phyloP scores from a whole-genome alignment of 2,113 vertebrate species.

The Dryoscopus gambensis region DNA sequence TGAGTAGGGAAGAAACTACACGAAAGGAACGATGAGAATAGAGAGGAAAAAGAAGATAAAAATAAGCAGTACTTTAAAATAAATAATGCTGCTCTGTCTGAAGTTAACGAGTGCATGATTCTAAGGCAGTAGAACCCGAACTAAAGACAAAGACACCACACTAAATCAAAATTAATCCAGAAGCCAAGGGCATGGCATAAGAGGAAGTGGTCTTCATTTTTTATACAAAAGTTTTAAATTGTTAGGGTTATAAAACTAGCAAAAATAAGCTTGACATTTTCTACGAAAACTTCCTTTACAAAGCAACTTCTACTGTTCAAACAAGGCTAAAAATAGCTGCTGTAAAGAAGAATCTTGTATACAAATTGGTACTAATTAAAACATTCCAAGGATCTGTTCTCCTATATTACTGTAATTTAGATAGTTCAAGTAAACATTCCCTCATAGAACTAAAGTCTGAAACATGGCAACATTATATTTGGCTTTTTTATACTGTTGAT shows the following conservation, averaged over 20 bases:
- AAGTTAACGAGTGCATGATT: neutral
- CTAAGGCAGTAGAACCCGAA: accelerated
- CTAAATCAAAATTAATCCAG: neutral
- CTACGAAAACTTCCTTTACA: neutral
- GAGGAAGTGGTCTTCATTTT: neutral
- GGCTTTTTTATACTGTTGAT: neutral
- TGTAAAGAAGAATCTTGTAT: neutral
- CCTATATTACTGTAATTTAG: neutral
- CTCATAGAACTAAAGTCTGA: neutral
- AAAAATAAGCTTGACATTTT: neutral
- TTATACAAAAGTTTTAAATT: neutral
- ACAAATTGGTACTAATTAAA: constrained; percentile 12
- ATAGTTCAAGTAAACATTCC: neutral
- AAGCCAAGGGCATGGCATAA: neutral
- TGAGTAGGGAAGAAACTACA: neutral
- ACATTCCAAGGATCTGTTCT: neutral
- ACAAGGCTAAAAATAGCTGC: constrained; percentile 9
- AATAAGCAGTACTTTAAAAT: neutral
- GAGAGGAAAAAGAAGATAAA: neutral
- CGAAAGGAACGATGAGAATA: neutral
- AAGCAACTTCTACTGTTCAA: constrained; percentile 21
- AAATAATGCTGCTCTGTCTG: neutral
- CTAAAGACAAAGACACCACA: neutral
- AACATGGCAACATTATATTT: neutral
- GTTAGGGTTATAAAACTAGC: neutral